Base-by-base conservation (phyloP, 2,797 vertebrate species). In the Lateolabrax maculatus region DNA sequence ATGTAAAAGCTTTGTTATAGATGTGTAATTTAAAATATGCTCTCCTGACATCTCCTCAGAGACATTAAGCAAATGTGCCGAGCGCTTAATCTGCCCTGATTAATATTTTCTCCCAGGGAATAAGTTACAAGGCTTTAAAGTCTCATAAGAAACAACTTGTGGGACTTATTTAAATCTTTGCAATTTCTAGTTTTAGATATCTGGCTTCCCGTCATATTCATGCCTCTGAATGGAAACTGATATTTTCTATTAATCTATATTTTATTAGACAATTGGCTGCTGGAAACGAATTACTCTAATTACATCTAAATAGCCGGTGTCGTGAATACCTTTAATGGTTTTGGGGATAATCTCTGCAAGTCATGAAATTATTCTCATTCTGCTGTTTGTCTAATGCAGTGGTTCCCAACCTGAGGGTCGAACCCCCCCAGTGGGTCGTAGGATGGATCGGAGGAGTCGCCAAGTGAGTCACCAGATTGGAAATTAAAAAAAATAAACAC, bases 61-160 rank as follows among this genome's bases (percentile, higher is more conserved):
- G 86, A 90, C 83, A 85, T 90, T 89, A 90, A 84, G 87, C 89
- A 90, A 87, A 91, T 88, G 85, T 83, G 79, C 73, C 46, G 74
- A 91, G 84, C 46, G 80, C 57, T 72, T 92, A 92, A 93, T 92
- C 93, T 88, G 83, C 80, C 62, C 79, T 91, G 90, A 94, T 93
- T 84, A 93, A 92, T 89, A 87, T 87, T 85, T 93, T 62, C 88
- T 79, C 81, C 3, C 21, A 4, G 77, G 81, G 88, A 90, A 92
- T 93, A 88, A 92, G 81, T 92, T 89, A 84, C 41, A 76, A 56
- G 83, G 87, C 80, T 90, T 93, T 91, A 86, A 85, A 85, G 67
- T 81, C 80, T 86, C 77, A 68, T 51, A 37, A 74, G 82, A 87
- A 90, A 89, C 86, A 86, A 84, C 83, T 83, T 72, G 77, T 29